phyloP scores from a whole-genome alignment of 2,888 invertebrate genomes.

The Bedellia somnulentella region DNA sequence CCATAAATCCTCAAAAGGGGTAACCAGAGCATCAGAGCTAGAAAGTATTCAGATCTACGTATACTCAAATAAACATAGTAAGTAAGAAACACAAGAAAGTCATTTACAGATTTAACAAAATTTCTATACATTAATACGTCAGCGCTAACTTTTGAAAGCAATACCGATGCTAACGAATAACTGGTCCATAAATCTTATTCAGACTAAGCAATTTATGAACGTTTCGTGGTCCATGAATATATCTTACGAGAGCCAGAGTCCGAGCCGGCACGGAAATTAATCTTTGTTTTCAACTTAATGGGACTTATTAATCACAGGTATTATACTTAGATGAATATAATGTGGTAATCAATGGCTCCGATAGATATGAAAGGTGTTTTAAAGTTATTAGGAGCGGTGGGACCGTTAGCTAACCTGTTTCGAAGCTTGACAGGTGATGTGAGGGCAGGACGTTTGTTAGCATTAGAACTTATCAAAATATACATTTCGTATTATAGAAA shows the following conservation, averaged over 20 bases:
- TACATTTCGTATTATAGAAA: no score
- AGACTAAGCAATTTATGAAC: conserved; percentile 3
- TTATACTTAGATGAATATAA: conserved; percentile 46
- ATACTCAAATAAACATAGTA: no score
- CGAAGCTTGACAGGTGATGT: conserved; percentile 1
- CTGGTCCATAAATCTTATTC: conserved; percentile 3
- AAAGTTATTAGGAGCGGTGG: conserved; percentile 33
- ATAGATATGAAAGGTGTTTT: conserved; percentile 22
- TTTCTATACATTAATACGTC: no score
- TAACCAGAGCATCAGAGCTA: no score
- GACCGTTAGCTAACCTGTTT: conserved; percentile 22
- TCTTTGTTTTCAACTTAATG: conserved; percentile 54
- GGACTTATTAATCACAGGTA: conserved; percentile 44
- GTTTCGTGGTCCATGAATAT: conserved; percentile 18
- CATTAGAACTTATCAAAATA: neutral
- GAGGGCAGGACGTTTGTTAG: neutral
- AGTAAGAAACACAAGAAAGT: no score
- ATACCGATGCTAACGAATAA: neutral
- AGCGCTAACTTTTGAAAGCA: conserved; percentile 1
- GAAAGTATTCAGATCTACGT: no score
- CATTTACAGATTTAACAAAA: no score
- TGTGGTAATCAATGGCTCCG: conserved; percentile 43
- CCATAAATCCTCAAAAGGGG: no score
- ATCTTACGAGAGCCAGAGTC: conserved; percentile 15
- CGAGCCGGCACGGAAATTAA: conserved; percentile 27